phyloP scores from a whole-genome alignment of 1,140 invertebrate genomes.

The Drosophila baimaii region DNA sequence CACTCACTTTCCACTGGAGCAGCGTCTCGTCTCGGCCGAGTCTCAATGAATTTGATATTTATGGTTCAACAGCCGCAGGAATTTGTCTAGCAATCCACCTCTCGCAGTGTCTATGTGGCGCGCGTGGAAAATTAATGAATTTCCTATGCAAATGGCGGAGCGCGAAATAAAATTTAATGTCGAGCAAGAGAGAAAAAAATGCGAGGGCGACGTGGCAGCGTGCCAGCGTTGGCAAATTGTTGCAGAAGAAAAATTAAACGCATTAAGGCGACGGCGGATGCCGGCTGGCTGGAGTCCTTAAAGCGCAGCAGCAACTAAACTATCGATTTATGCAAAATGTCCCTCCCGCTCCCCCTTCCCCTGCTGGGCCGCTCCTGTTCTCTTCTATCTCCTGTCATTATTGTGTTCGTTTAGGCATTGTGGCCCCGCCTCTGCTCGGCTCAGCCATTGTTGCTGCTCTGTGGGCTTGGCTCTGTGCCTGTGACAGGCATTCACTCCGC shows the following conservation, averaged over 20 bases:
- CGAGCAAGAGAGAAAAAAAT: conserved; percentile 63
- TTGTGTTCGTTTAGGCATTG: conserved; percentile 71
- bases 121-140: conserved; percentile 76
- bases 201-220: conserved; percentile 62
- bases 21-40: neutral
- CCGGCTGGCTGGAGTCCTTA: conserved; percentile 40
- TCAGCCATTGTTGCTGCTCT: conserved; percentile 43
- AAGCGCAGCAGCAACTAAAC: conserved; percentile 55
- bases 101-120: conserved; percentile 8
- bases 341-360: neutral
- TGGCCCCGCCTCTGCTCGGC: conserved; percentile 30
- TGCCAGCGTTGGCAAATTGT: conserved; percentile 63
- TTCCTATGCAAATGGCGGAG: conserved; percentile 75
- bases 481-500: conserved; percentile 54
- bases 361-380: conserved; percentile 1
- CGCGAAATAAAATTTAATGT: conserved; percentile 82
- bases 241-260: conserved; percentile 79
- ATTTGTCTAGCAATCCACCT: conserved; percentile 71
- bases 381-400: conserved; percentile 58
- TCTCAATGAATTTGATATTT: conserved; percentile 70
- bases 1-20: conserved; percentile 58
- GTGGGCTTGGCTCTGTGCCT: conserved; percentile 37
- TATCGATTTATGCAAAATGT: conserved; percentile 75
- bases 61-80: conserved; percentile 70
- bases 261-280: conserved; percentile 54